These are phyloP conservation scores for Alfaro cultratus DNA, from an alignment of 2,797 vertebrate genomes.

Conservation along the genomic window DNA sequence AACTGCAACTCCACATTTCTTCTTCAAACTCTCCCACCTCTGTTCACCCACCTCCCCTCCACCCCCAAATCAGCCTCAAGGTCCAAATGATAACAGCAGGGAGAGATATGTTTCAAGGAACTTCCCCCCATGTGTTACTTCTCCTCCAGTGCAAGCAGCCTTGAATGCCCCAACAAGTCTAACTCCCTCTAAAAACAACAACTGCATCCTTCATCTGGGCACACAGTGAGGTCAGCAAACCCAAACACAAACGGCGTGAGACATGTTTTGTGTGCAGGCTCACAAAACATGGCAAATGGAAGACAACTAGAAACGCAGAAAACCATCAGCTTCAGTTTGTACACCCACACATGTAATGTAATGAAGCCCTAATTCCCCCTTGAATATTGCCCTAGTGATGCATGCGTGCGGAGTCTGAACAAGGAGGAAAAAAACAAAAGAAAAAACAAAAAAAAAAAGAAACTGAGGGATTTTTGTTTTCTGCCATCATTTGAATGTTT, in stretches of 20 bases:
- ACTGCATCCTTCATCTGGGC: constrained; percentile 21
- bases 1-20: constrained; percentile 1
- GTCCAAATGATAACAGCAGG: constrained; percentile 56
- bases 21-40: constrained; percentile 12
- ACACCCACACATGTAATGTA: constrained; percentile 47
- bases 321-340: constrained; percentile 21
- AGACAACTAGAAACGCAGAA: not conserved
- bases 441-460: too few relatives aligned
- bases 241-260: constrained; percentile 13
- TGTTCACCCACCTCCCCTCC: not conserved
- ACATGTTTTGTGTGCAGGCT: not conserved
- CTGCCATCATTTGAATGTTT: not conserved
- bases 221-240: constrained; percentile 5
- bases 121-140: constrained; percentile 50
- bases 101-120: constrained; percentile 50
- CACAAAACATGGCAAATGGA: constrained; percentile 17
- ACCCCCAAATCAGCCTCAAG: constrained; percentile 32
- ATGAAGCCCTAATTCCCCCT: constrained; percentile 34
- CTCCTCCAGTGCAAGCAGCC: constrained; percentile 24
- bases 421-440: not conserved
- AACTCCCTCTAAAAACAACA: constrained; percentile 7
- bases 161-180: constrained; percentile 31
- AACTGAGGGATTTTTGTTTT: not conserved
- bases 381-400: constrained; percentile 24
- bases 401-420: not conserved